Base-by-base conservation (phyloP, 2,113 vertebrate genomes). In the Argyrosomus japonicus region DNA sequence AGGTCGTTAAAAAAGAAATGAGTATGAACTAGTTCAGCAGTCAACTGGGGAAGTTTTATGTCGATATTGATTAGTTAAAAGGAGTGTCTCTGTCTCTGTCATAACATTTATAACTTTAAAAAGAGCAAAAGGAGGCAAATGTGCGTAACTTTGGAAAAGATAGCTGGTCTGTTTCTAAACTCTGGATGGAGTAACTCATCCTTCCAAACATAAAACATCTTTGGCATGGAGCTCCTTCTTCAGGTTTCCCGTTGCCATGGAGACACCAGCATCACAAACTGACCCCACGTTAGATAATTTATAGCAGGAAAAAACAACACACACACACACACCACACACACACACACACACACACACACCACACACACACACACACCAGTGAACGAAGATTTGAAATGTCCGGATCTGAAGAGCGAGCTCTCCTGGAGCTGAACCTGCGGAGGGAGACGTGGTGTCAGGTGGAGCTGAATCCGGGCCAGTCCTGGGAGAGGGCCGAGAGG, bases 381-480 rank as follows among this genome's bases (percentile, higher is more conserved):
- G 29, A 32, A 5, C 5, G 29, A 36, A 36, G 36, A 36, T 36
- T 36, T 8, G 36, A 36, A 19, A 95, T 93, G 91, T 79, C 82
- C 1, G 76, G 45, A 2, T 23, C 3, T 3, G 79, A 75, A 17
- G 87, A 82, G 67, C 78, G 9, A 21, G 68, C 89, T 6, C 78
- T 96, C 15, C 74, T 93, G 68, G 90, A 94, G 61, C 57, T 93
- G 3, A 96, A 97, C 21, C 79, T 85, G 81, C 83, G 53, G 36
- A 93, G 94, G 65, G 96, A 97, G 61, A 93, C 95, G 0, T 93
- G 94, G 92, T 97, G 96, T 62, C 88, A 88, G 67, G 94, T 96
- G 79, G 96, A 97, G 81, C 56, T 21, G 45, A 83, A 60, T 53
- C 92, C 90, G 32, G 80, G 81, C 2, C 71, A 75, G 71, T 73